phyloP scores from a whole-genome alignment of 2,888 invertebrate genomes.

The Archaeoteleia sp. region DNA sequence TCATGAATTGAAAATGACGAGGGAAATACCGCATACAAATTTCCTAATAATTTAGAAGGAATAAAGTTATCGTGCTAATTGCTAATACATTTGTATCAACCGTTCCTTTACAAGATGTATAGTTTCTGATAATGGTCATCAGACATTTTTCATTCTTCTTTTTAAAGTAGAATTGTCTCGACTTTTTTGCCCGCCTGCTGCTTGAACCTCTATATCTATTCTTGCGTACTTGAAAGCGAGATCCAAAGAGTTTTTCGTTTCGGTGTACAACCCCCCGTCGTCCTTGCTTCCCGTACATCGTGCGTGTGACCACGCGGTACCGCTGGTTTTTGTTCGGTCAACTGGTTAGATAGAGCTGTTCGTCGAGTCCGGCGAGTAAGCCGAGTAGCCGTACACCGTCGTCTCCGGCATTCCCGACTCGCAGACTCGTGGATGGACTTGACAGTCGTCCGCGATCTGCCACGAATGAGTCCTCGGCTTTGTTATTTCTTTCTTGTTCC shows the following conservation, averaged over 20 bases:
- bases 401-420: constrained; percentile 68
- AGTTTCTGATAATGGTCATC: constrained; percentile 42
- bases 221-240: constrained; percentile 45
- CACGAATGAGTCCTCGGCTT: constrained; percentile 56
- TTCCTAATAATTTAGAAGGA: too few relatives aligned
- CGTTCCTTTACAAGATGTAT: too few relatives aligned
- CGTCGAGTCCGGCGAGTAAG: constrained; percentile 57
- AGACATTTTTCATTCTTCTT: constrained; percentile 41
- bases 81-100: too few relatives aligned
- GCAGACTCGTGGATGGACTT: constrained; percentile 62
- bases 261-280: constrained; percentile 56
- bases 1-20: too few relatives aligned
- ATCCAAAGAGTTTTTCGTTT: constrained; percentile 57
- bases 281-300: constrained; percentile 61
- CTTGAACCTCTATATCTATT: constrained; percentile 46
- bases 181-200: constrained; percentile 30
- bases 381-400: constrained; percentile 66
- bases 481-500: constrained; percentile 40
- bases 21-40: too few relatives aligned
- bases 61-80: too few relatives aligned
- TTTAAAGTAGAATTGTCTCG: constrained; percentile 22
- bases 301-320: constrained; percentile 65
- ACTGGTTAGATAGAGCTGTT: constrained; percentile 68
- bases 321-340: constrained; percentile 61
- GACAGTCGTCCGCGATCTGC: constrained; percentile 65